A percentile compares a stretch with the other conserved stretches of the same genome.
These are phyloP conservation scores for Corella eumyota DNA, from an alignment of 23 tunicate genomes.

Conservation along the genomic window DNA sequence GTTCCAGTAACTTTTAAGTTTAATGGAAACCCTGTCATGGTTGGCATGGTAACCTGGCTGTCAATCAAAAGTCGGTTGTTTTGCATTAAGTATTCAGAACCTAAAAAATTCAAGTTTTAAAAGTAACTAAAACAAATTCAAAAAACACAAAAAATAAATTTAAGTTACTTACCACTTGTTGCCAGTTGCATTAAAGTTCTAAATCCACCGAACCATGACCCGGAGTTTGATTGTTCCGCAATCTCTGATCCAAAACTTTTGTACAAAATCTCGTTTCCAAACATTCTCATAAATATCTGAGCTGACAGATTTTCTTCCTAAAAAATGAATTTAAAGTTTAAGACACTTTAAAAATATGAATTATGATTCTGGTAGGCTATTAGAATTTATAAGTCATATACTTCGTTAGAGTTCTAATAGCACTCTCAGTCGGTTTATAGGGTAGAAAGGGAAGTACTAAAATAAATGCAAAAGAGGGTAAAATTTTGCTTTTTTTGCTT, in stretches of 20 bases:
- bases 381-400: no score
- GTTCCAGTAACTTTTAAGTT: constrained; percentile 2
- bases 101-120: background rate
- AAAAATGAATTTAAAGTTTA: background rate
- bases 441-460: no score
- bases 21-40: constrained; percentile 4
- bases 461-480: no score
- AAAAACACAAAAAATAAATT: background rate
- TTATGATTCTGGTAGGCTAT: no score
- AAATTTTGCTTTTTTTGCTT: no score
- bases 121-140: background rate
- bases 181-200: background rate
- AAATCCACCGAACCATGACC: constrained; percentile 9
- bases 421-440: no score
- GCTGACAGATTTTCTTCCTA: constrained; percentile 8
- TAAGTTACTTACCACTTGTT: background rate
- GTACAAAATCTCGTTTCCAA: constrained; percentile 32
- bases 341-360: no score
- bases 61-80: constrained; percentile 4
- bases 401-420: no score
- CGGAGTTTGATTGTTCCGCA: background rate
- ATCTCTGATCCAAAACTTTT: constrained; percentile 3
- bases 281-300: constrained; percentile 22
- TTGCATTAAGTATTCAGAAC: constrained; percentile 9
- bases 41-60: constrained; percentile 3